A percentile compares a stretch with the other conserved stretches of the same genome.
Evolutionary conservation across 2,113 vertebrate species (phyloP).

Genomic region (Lipotes vexillifer): DNA sequence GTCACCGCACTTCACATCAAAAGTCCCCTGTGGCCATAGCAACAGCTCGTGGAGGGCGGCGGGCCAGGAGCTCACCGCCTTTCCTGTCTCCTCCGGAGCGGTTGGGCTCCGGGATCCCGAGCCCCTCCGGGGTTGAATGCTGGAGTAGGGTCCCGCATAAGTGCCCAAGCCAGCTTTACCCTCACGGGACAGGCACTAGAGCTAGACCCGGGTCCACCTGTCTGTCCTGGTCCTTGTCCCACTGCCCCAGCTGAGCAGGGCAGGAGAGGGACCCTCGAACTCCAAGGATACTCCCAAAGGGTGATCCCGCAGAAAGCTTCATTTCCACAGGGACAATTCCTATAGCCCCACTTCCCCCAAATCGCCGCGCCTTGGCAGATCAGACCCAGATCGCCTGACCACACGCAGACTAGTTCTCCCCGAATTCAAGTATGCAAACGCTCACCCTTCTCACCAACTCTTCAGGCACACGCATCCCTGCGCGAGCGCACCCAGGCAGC

Average conservation of each 20-base stretch:
- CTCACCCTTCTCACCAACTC: neutral
- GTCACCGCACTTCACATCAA: conserved; percentile 79
- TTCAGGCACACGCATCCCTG: accelerated
- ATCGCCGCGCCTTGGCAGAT: too few relatives aligned
- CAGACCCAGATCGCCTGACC: neutral
- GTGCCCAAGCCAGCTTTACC: neutral
- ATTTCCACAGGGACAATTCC: neutral
- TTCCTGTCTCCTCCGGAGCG: neutral
- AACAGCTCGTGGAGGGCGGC: conserved; percentile 74
- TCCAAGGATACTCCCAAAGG: too few relatives aligned
- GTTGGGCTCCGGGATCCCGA: neutral
- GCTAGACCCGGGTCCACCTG: neutral
- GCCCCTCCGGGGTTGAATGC: accelerated
- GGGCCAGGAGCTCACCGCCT: neutral
- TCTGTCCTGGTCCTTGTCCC: neutral
- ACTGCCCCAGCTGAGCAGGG: neutral
- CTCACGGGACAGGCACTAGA: too few relatives aligned
- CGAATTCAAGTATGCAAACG: neutral
- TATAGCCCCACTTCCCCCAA: neutral
- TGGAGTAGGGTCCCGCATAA: accelerated
- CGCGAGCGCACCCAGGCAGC: neutral
- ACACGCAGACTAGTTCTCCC: neutral
- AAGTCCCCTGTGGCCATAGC: conserved; percentile 83
- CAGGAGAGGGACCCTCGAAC: neutral
- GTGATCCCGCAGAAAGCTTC: neutral